Conservation (phyloP, 1,140 invertebrate species). For the Pachyrhynchus sulphureomaculatus region DNA sequence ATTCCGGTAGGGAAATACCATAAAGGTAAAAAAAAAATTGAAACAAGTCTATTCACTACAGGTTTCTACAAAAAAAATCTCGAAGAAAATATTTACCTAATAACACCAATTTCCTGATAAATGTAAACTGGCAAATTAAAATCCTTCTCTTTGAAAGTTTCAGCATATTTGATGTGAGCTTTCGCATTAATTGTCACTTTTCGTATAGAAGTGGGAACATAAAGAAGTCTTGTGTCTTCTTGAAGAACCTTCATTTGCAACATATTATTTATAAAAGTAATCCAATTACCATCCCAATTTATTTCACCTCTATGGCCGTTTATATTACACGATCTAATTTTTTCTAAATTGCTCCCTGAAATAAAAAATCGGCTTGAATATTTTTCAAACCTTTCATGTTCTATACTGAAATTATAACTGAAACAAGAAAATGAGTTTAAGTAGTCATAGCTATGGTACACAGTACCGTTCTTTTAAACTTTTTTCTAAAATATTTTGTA, state of each 20-base stretch:
- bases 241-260: conserved; percentile 82
- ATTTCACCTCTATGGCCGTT: conserved; percentile 44
- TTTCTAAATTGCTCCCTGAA: conserved; percentile 7
- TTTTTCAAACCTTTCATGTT: too few relatives aligned
- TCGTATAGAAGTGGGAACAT: conserved; percentile 82
- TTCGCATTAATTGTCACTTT: conserved; percentile 77
- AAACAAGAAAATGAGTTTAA: too few relatives aligned
- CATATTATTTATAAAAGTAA: conserved; percentile 90
- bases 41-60: too few relatives aligned
- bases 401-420: too few relatives aligned
- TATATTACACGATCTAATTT: not conserved
- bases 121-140: conserved; percentile 54
- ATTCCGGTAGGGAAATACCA: too few relatives aligned
- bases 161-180: conserved; percentile 61
- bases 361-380: too few relatives aligned
- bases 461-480: too few relatives aligned
- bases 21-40: too few relatives aligned
- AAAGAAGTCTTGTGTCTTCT: conserved; percentile 71
- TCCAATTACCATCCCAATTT: too few relatives aligned
- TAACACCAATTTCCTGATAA: conserved; percentile 53
- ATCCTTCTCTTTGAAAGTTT: conserved; percentile 40
- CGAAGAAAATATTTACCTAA: conserved; percentile 50
- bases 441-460: too few relatives aligned
- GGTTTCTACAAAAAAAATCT: too few relatives aligned
- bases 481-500: too few relatives aligned